Conservation (phyloP, 2,888 invertebrate species). For the Phyllotreta cruciferae region DNA sequence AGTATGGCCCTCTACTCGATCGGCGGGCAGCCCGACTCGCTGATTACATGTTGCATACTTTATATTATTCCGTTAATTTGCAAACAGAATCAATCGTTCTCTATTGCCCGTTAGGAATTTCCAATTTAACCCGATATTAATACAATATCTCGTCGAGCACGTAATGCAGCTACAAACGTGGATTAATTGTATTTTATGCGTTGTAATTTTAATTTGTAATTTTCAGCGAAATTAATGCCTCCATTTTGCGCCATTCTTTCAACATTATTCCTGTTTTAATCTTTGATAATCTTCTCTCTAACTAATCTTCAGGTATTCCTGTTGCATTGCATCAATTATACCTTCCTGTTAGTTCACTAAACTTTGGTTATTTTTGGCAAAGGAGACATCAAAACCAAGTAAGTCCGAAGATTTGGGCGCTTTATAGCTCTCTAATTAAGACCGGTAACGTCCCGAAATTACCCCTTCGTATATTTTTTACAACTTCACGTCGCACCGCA, state of each 20-base stretch:
- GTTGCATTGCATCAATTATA: no score
- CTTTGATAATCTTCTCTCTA: no score
- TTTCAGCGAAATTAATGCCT: background rate
- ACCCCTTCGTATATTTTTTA: slow-evolving; percentile 25
- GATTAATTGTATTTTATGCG: slow-evolving; percentile 36
- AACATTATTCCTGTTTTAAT: slow-evolving; percentile 19
- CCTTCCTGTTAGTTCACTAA: no score
- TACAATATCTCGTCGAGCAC: slow-evolving; percentile 35
- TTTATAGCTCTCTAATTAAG: no score
- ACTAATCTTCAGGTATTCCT: no score
- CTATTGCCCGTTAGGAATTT: slow-evolving; percentile 40
- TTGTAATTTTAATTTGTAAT: slow-evolving; percentile 13
- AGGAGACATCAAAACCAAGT: background rate
- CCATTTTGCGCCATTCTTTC: no score
- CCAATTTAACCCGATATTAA: slow-evolving; percentile 40
- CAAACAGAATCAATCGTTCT: slow-evolving; percentile 36
- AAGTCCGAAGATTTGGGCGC: no score
- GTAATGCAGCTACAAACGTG: slow-evolving; percentile 28
- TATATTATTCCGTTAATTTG: slow-evolving; percentile 41
- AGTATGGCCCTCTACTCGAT: no score
- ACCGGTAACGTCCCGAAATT: slow-evolving; percentile 2
- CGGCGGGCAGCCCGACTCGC: background rate
- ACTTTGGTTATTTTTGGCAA: no score
- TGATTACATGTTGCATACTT: slow-evolving; percentile 40
- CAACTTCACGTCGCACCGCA: slow-evolving; percentile 25